Evolutionary conservation across 2,888 invertebrate genomes (phyloP), one percentile per base, ranked within the genome.

Genomic region (Trichopoda pennipes): DNA sequence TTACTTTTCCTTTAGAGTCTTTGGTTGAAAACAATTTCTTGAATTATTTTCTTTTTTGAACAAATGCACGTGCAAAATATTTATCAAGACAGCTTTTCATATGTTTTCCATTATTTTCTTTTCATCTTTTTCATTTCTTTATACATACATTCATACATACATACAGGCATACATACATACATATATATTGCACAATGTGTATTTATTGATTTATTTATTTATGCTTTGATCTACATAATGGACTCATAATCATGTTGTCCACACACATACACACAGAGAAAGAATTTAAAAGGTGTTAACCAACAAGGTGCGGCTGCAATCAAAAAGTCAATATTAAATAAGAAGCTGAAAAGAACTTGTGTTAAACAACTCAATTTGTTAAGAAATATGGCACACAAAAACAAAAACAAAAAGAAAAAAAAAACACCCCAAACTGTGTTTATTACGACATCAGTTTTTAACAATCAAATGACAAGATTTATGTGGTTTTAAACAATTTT

Each of bases 31-130:
- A 60, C 2, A 61, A 70, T 56, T 70, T 70, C 44, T 64, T 47
- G 21, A 42, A 56, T 23, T 44, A n/a, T 72, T 44, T 64, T 44
- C 12, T 72, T 44, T 64, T 56, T 35, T 44, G 44, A 49, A 66
- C 60, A 61, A 82, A 82, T 79, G 61, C 82, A 79, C 82, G 82
- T 82, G 82, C 79, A 82, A 82, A 82, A 79, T 82, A 79, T 75
- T 72, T 79, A 82, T 75, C 66, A 73, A 74, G 60, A 58, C 74
- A 68, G 66, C 72, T 81, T 77, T 81, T 73, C 68, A 68, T 51
- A 12, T 35, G 21, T 55, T 55, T 58, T 23, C 12, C 12, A 38
- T 69, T 42, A 23, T 38, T 23, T 6, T 63, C 47, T 49, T 70
- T 70, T 70, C 55, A 55, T 68, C 38, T 74, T 63, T 44, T 55